A percentile compares a stretch with the other conserved stretches of the same genome.
Conservation (phyloP, 1,140 invertebrate genomes). For the Lepidurus apus region DNA sequence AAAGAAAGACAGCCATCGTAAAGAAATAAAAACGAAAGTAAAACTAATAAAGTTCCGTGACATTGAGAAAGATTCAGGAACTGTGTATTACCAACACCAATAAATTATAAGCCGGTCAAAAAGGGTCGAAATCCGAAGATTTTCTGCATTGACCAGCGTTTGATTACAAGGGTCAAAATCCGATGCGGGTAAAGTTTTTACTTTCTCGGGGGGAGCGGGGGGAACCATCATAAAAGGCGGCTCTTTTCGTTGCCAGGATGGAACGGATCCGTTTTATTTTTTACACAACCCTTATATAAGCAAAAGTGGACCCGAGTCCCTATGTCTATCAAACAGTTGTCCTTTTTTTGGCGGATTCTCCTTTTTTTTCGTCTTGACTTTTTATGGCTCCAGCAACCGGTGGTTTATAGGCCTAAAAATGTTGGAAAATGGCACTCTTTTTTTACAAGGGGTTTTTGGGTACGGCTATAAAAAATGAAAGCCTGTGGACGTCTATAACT, state of each 20-base stretch:
- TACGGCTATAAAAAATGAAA: constrained; percentile 8
- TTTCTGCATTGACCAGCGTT: constrained; percentile 9
- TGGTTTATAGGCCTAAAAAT: constrained; percentile 11
- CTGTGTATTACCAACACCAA: too few relatives aligned
- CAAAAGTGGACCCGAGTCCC: too few relatives aligned
- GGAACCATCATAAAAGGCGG: background rate
- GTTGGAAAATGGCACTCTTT: background rate
- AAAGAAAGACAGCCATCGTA: too few relatives aligned
- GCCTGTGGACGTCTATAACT: background rate
- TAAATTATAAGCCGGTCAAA: background rate
- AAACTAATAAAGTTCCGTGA: background rate
- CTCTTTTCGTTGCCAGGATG: background rate
- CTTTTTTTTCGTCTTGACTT: background rate
- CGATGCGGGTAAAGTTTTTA: background rate
- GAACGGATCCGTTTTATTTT: background rate
- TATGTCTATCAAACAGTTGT: background rate
- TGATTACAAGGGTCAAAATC: background rate
- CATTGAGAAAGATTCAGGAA: background rate
- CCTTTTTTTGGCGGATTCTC: background rate
- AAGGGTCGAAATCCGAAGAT: background rate
- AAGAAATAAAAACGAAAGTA: too few relatives aligned
- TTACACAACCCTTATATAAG: background rate
- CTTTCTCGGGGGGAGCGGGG: background rate
- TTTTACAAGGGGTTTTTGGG: background rate
- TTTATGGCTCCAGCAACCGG: constrained; percentile 16